Conservation (phyloP, 2,113 vertebrate genomes). For the Aldabrachelys gigantea region DNA sequence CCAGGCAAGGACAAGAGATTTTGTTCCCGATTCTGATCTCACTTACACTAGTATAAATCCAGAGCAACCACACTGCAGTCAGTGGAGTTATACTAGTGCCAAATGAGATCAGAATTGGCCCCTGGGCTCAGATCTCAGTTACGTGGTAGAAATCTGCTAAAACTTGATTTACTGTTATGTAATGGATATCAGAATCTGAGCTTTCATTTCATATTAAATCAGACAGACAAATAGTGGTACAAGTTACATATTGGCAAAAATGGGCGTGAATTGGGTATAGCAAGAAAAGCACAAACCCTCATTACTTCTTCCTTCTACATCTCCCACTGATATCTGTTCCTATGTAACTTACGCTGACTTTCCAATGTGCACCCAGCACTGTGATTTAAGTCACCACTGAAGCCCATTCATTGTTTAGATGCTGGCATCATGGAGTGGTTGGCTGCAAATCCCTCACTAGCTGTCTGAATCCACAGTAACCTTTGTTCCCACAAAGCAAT, state of each 20-base stretch:
- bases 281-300: not conserved
- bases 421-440: not conserved
- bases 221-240: not conserved
- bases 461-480: not conserved
- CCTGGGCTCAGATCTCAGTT: not conserved
- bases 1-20: not conserved
- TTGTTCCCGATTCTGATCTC: not conserved
- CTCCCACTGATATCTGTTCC: rapidly evolving
- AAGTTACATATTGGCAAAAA: not conserved
- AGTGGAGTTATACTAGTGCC: not conserved
- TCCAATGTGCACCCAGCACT: not conserved
- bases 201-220: not conserved
- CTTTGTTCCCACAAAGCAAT: not conserved
- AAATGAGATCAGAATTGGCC: not conserved
- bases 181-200: not conserved
- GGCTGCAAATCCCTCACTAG: not conserved
- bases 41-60: not conserved
- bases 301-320: not conserved
- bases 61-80: not conserved
- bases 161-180: rapidly evolving
- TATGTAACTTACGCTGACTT: not conserved
- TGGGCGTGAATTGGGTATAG: not conserved
- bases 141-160: rapidly evolving
- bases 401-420: not conserved
- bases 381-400: not conserved